Evolutionary conservation across 2,797 vertebrate genomes (phyloP).

Genomic region (Dromococcyx pavoninus): DNA sequence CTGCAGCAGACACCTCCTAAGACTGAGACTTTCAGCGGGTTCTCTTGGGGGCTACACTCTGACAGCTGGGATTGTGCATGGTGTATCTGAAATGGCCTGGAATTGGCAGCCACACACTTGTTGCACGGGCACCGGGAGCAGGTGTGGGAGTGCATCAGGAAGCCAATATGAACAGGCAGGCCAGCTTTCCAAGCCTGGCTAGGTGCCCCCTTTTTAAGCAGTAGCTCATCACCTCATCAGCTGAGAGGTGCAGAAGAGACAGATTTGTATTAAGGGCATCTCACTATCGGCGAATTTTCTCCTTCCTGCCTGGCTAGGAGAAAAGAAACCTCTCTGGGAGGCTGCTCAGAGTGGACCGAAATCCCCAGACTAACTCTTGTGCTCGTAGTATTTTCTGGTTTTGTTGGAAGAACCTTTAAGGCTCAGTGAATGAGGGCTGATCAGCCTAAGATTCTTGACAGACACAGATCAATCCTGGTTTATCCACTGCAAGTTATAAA

Average conservation of each 20-base stretch:
- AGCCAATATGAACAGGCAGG: background rate
- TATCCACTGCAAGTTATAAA: background rate
- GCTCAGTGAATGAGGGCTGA: background rate
- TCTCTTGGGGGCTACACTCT: background rate
- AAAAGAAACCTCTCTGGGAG: background rate
- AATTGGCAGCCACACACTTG: background rate
- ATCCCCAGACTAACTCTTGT: background rate
- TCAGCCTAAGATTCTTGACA: background rate
- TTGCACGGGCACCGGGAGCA: background rate
- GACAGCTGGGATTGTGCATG: background rate
- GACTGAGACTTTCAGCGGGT: background rate
- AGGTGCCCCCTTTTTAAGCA: background rate
- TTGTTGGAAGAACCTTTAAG: background rate
- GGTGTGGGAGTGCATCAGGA: background rate
- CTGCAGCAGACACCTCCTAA: background rate
- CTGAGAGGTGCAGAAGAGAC: background rate
- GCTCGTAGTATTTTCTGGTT: background rate
- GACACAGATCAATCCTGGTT: background rate
- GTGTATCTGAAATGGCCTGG: fast-evolving
- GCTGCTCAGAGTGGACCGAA: background rate
- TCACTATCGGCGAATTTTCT: background rate
- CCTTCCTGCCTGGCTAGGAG: background rate
- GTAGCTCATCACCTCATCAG: background rate
- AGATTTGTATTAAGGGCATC: background rate
- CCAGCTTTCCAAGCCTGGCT: background rate